Base-by-base conservation (phyloP, 2,888 invertebrate genomes). In the Gryllus longicercus region DNA sequence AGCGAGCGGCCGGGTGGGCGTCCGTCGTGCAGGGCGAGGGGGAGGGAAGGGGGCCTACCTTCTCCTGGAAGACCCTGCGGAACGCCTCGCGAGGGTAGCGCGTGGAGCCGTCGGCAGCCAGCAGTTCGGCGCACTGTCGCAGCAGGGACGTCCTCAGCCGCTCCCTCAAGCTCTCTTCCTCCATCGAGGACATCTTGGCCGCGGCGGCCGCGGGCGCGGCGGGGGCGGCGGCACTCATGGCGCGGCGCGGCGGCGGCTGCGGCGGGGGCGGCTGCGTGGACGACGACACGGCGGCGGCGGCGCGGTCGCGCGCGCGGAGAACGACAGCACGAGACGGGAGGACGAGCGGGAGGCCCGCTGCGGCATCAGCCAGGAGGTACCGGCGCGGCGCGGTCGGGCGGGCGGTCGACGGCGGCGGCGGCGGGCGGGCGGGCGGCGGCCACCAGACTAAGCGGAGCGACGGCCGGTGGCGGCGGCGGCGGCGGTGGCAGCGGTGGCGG, bases 131-230 rank as follows among this genome's bases (percentile, higher is more conserved):
- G 83, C 92, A 92, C 84, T 92, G 91, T 85, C 91, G 91, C 84
- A 93, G 85, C n/a, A 92, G 88, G 2, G 89, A 88, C 83, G 90
- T 84, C 81, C 92, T 89, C 81, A 91, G 87, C 79, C 90, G 89
- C 84, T 93, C 93, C 83, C 90, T 88, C 8, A 91, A 89, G 85
- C 91, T 91, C 85, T 93, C 93, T 84, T 92, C 92, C 84, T 93
- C 93, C 92, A 93, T 93, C 80, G 91, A 90, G 50, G 92, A 92
- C 88, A 91, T 91, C 78, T 86, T 86, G 82, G 83, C 82, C 78
- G 81, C 83, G 80, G 83, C 83, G 79, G 80, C 81, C 80, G 82
- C 83, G 77, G 82, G 80, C 11, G 83, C 63, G 63, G 14, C n/a
- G 63, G n/a, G 8, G 63, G n/a, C 63, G n/a, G 16, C 16, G 63